phyloP scores from a whole-genome alignment of 2,113 vertebrate genomes.

The Elaphurus davidianus region DNA sequence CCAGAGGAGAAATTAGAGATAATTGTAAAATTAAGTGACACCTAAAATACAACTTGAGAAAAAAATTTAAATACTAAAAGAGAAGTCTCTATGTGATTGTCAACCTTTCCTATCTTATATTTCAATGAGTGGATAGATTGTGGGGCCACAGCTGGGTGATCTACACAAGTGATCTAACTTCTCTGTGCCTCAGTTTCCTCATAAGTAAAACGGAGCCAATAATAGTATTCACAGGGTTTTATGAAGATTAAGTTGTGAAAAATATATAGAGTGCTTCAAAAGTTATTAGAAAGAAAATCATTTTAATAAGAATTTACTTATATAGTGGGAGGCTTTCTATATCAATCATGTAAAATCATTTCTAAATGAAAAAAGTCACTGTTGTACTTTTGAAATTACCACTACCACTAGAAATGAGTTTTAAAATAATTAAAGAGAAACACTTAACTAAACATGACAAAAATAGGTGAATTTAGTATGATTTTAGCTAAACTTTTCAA shows the following conservation, averaged over 20 bases:
- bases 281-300: not conserved
- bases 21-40: not conserved
- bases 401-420: not conserved
- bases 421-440: not conserved
- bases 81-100: not conserved
- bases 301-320: not conserved
- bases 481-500: not conserved
- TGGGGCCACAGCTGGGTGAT: not conserved
- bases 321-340: not conserved
- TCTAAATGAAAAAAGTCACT: not conserved
- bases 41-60: not conserved
- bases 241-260: not conserved
- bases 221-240: not conserved
- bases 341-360: not conserved
- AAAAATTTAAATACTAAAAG: not conserved
- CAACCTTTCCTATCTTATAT: not conserved
- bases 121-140: not conserved
- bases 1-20: not conserved
- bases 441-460: not conserved
- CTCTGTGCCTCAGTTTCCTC: not conserved
- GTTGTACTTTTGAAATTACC: not conserved
- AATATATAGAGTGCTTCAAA: not conserved
- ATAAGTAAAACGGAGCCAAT: not conserved
- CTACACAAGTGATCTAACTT: not conserved
- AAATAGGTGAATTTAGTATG: not conserved